phyloP scores from a whole-genome alignment of 2,797 vertebrate genomes.

The Apodemus agrarius region DNA sequence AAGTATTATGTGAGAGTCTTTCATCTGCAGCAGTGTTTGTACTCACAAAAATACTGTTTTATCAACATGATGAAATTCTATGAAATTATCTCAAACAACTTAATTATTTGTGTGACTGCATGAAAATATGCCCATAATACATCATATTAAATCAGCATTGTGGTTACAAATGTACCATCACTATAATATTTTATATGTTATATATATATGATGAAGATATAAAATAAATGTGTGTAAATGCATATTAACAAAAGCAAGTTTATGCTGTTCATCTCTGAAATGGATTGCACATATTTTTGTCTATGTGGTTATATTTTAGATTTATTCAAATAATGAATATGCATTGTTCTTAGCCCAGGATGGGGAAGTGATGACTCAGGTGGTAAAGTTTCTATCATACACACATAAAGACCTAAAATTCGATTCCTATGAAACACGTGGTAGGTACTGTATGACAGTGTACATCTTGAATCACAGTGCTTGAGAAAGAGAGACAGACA shows the following conservation, averaged over 20 bases:
- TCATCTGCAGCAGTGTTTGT: slow-evolving; percentile 23
- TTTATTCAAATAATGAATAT: slow-evolving; percentile 10
- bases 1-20: slow-evolving; percentile 37
- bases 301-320: neutral
- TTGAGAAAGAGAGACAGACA: neutral
- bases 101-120: slow-evolving; percentile 29
- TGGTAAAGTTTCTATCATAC: neutral
- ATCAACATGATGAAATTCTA: slow-evolving; percentile 21
- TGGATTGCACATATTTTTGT: neutral
- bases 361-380: neutral
- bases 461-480: neutral
- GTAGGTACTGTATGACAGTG: neutral
- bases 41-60: slow-evolving; percentile 17
- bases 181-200: slow-evolving; percentile 4
- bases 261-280: neutral
- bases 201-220: neutral
- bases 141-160: slow-evolving; percentile 30
- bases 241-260: neutral
- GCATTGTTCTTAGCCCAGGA: slow-evolving; percentile 10
- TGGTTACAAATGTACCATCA: neutral
- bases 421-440: neutral
- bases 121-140: slow-evolving; percentile 13
- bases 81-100: neutral
- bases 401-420: neutral
- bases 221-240: neutral